phyloP scores from a whole-genome alignment of 2,797 vertebrate species.

The Enteromius trimaculatus region DNA sequence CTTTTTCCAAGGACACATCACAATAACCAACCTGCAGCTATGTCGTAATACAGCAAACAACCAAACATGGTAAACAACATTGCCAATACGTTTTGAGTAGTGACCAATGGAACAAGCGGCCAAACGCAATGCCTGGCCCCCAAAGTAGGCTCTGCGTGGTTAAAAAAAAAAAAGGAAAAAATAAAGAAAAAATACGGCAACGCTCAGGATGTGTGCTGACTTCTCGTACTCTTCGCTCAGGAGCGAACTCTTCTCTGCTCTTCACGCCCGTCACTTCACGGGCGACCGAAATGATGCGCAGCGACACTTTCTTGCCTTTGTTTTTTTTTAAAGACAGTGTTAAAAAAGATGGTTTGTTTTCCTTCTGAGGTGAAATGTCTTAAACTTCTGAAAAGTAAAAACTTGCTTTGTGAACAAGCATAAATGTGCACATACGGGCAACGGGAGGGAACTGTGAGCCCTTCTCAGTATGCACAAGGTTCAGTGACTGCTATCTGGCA shows the following conservation, averaged over 20 bases:
- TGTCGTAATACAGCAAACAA: slow-evolving; percentile 68
- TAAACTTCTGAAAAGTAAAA: slow-evolving; percentile 66
- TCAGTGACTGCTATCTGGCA: slow-evolving; percentile 81
- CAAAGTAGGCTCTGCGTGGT: slow-evolving; percentile 63
- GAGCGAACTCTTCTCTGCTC: slow-evolving; percentile 72
- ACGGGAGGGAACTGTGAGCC: slow-evolving; percentile 60
- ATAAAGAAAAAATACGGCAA: slow-evolving; percentile 23
- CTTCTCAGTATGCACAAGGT: slow-evolving; percentile 82
- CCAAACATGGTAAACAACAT: slow-evolving; percentile 71
- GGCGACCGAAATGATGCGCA: slow-evolving; percentile 77
- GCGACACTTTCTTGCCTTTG: slow-evolving; percentile 83
- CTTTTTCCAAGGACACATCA: slow-evolving; percentile 44
- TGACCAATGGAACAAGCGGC: slow-evolving; percentile 59
- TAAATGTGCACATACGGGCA: slow-evolving; percentile 74
- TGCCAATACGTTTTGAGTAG: slow-evolving; percentile 70
- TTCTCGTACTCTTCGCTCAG: slow-evolving; percentile 78
- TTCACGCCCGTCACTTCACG: slow-evolving; percentile 72
- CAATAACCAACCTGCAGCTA: slow-evolving; percentile 61
- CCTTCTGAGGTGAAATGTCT: slow-evolving; percentile 77
- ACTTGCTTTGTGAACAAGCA: slow-evolving; percentile 71
- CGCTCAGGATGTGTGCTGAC: slow-evolving; percentile 43
- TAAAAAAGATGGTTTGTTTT: slow-evolving; percentile 68
- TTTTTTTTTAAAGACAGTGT: slow-evolving; percentile 70
- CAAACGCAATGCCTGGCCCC: slow-evolving; percentile 69
- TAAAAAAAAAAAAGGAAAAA: not conserved